These are phyloP conservation scores for Neuroterus valhalla DNA, from an alignment of 1,140 invertebrate genomes.

Conservation along the genomic window DNA sequence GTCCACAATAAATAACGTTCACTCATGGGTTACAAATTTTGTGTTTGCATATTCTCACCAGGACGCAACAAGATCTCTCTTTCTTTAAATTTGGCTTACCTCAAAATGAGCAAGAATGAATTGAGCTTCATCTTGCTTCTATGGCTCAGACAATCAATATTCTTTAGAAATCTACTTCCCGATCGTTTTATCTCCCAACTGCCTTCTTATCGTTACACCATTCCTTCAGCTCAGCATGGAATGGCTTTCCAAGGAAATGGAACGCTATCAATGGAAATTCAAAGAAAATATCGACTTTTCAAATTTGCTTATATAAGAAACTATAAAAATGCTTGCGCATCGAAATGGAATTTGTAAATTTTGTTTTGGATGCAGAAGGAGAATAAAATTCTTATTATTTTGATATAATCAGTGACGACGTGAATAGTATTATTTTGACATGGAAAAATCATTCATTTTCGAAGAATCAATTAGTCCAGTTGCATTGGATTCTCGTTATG, in stretches of 20 bases:
- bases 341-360: too few relatives aligned
- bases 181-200: constrained; percentile 24
- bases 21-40: neutral
- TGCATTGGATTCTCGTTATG: too few relatives aligned
- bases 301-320: too few relatives aligned
- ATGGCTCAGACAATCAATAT: neutral
- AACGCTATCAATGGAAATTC: neutral
- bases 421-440: too few relatives aligned
- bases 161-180: constrained; percentile 25
- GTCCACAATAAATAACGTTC: too few relatives aligned
- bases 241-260: neutral
- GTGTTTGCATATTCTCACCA: neutral
- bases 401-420: too few relatives aligned
- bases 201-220: neutral
- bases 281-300: too few relatives aligned
- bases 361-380: too few relatives aligned
- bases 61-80: neutral
- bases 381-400: too few relatives aligned
- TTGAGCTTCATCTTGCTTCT: neutral
- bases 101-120: neutral
- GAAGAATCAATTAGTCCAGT: too few relatives aligned
- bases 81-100: neutral
- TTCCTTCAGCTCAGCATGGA: neutral
- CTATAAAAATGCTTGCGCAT: too few relatives aligned
- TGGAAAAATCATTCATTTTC: too few relatives aligned